phyloP scores from a whole-genome alignment of 1,140 invertebrate species.

The Drosophila ohnishii region DNA sequence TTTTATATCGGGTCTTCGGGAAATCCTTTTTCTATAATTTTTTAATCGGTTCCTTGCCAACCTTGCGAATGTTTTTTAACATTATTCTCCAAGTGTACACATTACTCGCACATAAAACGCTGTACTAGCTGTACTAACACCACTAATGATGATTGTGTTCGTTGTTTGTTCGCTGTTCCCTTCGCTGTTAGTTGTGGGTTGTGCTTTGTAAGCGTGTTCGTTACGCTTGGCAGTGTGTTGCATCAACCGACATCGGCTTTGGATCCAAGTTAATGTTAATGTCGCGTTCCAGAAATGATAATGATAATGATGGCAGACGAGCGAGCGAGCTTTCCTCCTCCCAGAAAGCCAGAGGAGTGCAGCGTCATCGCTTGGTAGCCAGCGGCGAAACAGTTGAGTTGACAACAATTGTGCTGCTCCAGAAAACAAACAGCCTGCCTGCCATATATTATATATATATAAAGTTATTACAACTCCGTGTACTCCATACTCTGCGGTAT shows the following conservation, averaged over 20 bases:
- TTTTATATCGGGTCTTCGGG: no score
- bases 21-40: no score
- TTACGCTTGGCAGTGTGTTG: constrained; percentile 75
- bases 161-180: constrained; percentile 51
- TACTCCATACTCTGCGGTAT: not conserved
- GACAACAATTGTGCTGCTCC: constrained; percentile 71
- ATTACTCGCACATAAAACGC: constrained; percentile 15
- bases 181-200: constrained; percentile 35
- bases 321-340: not conserved
- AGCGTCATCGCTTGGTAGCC: constrained; percentile 48
- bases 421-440: constrained; percentile 49
- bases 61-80: no score
- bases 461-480: constrained; percentile 72
- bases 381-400: constrained; percentile 50
- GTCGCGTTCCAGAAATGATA: constrained; percentile 78
- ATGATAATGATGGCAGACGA: constrained; percentile 47
- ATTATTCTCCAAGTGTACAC: not conserved
- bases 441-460: no score
- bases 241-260: constrained; percentile 57
- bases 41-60: no score
- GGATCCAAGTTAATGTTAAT: constrained; percentile 68
- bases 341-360: constrained; percentile 20
- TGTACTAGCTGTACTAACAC: constrained; percentile 43
- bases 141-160: constrained; percentile 74
- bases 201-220: constrained; percentile 72